Percentiles rank a stretch among this genome's conserved stretches.
Evolutionary conservation across 2,888 invertebrate species (phyloP).

Genomic region (Parascotia fuliginaria): DNA sequence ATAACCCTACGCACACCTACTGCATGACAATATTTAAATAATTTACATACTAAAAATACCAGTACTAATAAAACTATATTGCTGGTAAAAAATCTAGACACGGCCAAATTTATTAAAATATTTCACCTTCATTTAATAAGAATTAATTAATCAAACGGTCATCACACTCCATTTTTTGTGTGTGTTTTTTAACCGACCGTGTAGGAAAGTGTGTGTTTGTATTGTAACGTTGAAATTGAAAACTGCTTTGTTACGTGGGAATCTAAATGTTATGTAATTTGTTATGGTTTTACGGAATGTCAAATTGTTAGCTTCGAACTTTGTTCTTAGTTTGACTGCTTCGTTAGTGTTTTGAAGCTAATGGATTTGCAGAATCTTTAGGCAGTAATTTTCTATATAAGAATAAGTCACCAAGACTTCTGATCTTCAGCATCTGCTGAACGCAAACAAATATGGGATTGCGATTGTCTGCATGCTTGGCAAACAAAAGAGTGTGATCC

Average conservation of each 20-base stretch:
- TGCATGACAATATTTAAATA: conserved; percentile 2
- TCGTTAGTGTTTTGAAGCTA: too few species aligned
- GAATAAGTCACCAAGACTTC: too few species aligned
- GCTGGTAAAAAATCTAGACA: conserved; percentile 9
- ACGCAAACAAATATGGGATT: too few species aligned
- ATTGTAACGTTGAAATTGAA: conserved; percentile 7
- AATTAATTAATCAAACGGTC: conserved; percentile 51
- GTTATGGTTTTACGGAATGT: too few species aligned
- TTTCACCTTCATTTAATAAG: conserved; percentile 34
- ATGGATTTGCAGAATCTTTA: too few species aligned
- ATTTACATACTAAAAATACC: conserved; percentile 6
- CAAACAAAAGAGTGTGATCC: too few species aligned
- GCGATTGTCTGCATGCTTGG: too few species aligned
- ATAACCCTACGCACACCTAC: conserved; percentile 1
- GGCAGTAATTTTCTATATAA: too few species aligned
- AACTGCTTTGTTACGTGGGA: conserved; percentile 9
- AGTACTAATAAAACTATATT: conserved; percentile 6
- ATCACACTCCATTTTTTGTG: conserved; percentile 38
- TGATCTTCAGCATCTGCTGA: too few species aligned
- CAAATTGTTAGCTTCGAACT: too few species aligned
- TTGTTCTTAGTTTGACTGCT: too few species aligned
- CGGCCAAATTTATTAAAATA: conserved; percentile 21
- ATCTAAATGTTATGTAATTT: background rate
- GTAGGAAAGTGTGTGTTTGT: conserved; percentile 8
- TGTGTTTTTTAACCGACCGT: conserved; percentile 2